phyloP scores from a whole-genome alignment of 2,888 invertebrate genomes.

The Cecidostiba fungosa region DNA sequence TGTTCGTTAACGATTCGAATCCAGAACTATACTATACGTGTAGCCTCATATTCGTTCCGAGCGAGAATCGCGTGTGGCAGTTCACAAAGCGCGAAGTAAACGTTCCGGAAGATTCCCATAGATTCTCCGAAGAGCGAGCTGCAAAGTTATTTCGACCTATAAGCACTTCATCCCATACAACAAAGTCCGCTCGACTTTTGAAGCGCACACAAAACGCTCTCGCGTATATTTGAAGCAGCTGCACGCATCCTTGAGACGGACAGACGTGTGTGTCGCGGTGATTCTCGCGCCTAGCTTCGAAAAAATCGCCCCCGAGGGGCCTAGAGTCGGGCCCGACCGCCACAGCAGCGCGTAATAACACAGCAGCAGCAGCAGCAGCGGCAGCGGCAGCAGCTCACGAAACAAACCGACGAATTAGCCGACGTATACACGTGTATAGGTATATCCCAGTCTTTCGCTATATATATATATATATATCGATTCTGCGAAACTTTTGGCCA shows the following conservation, averaged over 20 bases:
- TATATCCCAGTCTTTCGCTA: slow-evolving; percentile 65
- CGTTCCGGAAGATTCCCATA: too few relatives aligned
- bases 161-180: neutral
- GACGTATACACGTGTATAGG: slow-evolving; percentile 58
- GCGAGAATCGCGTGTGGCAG: neutral
- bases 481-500: slow-evolving; percentile 18
- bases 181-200: slow-evolving; percentile 16
- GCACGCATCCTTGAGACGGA: slow-evolving; percentile 32
- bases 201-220: neutral
- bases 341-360: slow-evolving; percentile 72
- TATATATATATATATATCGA: neutral
- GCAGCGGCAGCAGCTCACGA: slow-evolving; percentile 71
- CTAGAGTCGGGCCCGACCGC: slow-evolving; percentile 27
- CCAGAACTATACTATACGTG: neutral
- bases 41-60: too few relatives aligned
- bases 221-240: slow-evolving; percentile 10
- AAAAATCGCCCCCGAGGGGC: slow-evolving; percentile 47
- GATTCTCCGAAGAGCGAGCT: too few relatives aligned
- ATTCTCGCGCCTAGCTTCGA: slow-evolving; percentile 57
- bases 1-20: neutral
- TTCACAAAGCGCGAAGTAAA: neutral
- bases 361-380: slow-evolving; percentile 68
- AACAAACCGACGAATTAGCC: slow-evolving; percentile 76
- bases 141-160: neutral
- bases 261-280: slow-evolving; percentile 44